Percentiles rank a stretch among this genome's conserved stretches.
phyloP scores from a whole-genome alignment of 2,797 vertebrate species.

The Semaprochilodus insignis region DNA sequence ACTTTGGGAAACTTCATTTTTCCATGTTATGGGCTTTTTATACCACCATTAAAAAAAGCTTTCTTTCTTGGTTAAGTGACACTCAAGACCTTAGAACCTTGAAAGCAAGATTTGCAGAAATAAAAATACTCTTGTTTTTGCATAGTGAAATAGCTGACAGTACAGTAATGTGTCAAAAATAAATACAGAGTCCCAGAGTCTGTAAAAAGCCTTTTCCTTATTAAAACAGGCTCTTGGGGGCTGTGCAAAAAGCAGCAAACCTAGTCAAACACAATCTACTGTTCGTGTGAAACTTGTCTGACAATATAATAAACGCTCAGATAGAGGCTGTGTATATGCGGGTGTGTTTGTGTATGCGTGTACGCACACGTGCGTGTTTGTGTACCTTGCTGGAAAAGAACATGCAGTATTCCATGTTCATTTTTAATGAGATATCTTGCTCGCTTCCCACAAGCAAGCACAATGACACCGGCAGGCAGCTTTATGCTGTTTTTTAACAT shows the following conservation, averaged over 20 bases:
- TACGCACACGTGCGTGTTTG: neutral
- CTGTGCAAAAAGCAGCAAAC: conserved; percentile 4
- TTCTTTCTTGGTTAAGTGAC: neutral
- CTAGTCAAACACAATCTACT: conserved; percentile 21
- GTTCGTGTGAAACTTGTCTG: conserved; percentile 2
- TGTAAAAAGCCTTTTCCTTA: conserved; percentile 8
- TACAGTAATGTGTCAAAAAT: conserved; percentile 5
- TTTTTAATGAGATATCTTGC: conserved; percentile 19
- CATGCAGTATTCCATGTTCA: conserved; percentile 7
- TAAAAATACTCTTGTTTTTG: neutral
- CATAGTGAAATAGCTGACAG: neutral
- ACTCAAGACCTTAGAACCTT: neutral
- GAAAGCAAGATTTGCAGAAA: neutral
- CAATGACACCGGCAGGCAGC: conserved; percentile 8
- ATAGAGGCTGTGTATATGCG: neutral
- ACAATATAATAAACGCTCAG: conserved; percentile 2
- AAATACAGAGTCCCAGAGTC: neutral
- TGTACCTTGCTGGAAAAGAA: neutral
- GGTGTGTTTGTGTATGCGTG: neutral
- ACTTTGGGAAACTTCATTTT: too few relatives aligned
- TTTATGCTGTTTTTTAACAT: conserved; percentile 2
- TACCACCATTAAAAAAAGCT: neutral
- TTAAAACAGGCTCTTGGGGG: neutral
- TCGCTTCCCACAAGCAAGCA: neutral
- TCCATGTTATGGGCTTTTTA: too few relatives aligned